Evolutionary conservation across 2,888 invertebrate species (phyloP), one percentile per base, ranked within the genome.

Genomic region (Rhagonycha fulva): DNA sequence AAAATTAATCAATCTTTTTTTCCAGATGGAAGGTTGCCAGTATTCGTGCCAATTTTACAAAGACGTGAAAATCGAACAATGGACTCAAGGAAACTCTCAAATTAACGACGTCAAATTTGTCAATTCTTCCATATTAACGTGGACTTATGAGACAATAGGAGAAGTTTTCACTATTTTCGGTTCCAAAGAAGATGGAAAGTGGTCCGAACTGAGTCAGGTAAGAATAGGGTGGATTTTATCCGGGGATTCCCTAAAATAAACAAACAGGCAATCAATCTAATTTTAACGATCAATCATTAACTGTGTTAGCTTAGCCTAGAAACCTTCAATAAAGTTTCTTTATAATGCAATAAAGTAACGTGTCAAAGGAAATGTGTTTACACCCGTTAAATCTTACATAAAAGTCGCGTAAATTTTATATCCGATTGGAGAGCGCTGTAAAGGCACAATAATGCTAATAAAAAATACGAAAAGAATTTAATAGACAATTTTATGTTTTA

Each of bases 351-450:
- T 71, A 78, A 74, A 74, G 66, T 66, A 60, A 71, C 74, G 62
- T 73, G 76, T 70, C 68, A 72, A 73, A 69, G 76, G 71, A 67
- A 74, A 70, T 68, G 61, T 76, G 76, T 76, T 78, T 78, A 72
- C 78, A 70, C 71, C 67, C 73, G 73, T 77, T 67, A 76, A 76
- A 72, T 28, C 70, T 26, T 72, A 68, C 62, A 78, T 78, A 78
- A 78, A 78, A 78, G 63, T 62, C 76, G 61, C 74, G 32, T 76
- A 76, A 66, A 66, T 66, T 24, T 24, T 24, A 19, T 66, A 9
- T 14, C 32, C 68, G 11, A 24, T 28, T 19, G 14, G 30, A 68
- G 28, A 32, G 28, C 30, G 68, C 24, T 68, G 68, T 68, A 19
- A 68, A 66, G 63, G 24, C n/a, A 66, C 23, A 66, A 66, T 26